These are phyloP conservation scores for Scortum barcoo DNA, from an alignment of 2,113 vertebrate genomes.

Conservation along the genomic window DNA sequence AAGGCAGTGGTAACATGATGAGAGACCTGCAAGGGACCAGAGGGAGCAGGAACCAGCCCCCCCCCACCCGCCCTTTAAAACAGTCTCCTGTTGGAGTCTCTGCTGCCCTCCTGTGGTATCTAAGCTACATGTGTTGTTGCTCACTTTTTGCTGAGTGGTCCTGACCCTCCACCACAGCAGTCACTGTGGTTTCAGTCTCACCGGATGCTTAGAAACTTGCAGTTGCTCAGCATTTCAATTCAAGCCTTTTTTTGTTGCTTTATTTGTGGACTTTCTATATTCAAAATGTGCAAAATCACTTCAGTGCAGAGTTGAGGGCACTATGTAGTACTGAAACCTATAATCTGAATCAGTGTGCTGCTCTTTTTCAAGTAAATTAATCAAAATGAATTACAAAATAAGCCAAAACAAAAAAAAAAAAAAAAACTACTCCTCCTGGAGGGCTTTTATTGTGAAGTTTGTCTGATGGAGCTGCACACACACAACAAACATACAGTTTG, in stretches of 20 bases:
- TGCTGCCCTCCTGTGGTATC: constrained; percentile 56
- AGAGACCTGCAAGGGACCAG: background rate
- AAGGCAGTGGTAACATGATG: background rate
- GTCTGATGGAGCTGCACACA: background rate
- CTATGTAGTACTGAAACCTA: background rate
- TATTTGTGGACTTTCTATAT: background rate
- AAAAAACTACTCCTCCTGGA: too few relatives aligned
- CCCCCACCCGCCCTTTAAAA: too few relatives aligned
- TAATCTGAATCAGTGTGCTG: too few relatives aligned
- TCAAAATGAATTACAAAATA: too few relatives aligned
- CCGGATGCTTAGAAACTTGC: background rate
- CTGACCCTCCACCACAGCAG: background rate
- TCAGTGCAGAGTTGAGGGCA: background rate
- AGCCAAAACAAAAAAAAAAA: too few relatives aligned
- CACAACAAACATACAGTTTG: background rate
- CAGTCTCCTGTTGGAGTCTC: constrained; percentile 1
- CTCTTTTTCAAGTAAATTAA: too few relatives aligned
- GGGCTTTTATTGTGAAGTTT: background rate
- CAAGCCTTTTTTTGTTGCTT: background rate
- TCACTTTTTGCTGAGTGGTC: background rate
- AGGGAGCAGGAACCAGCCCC: background rate
- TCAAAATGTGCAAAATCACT: background rate
- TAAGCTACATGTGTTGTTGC: background rate
- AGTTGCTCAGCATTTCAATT: constrained; percentile 1
- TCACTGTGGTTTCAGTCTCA: background rate